Conservation (phyloP, 1,140 invertebrate species). For the Ctenoplectra terminalis region DNA sequence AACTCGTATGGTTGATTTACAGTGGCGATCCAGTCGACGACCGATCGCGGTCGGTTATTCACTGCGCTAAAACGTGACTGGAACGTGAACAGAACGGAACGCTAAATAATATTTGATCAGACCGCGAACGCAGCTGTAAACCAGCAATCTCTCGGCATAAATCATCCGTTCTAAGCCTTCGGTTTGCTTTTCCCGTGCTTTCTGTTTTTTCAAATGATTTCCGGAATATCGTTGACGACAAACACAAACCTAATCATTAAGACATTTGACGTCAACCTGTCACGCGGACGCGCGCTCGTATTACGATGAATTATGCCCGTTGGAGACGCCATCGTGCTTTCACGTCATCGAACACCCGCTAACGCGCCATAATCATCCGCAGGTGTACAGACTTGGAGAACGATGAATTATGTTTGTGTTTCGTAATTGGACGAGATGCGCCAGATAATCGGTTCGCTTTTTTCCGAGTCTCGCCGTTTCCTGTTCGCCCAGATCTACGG, state of each 20-base stretch:
- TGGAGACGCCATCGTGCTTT: background rate
- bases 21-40: background rate
- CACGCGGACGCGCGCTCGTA: background rate
- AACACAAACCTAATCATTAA: background rate
- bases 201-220: background rate
- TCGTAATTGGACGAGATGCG: constrained; percentile 12
- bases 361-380: constrained; percentile 6
- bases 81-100: constrained; percentile 12
- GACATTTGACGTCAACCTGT: constrained; percentile 29
- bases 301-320: constrained; percentile 17
- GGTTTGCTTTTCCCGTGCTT: background rate
- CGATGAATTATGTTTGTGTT: constrained; percentile 29
- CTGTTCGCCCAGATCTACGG: background rate
- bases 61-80: constrained; percentile 6
- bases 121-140: background rate
- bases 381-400: background rate
- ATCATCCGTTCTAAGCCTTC: background rate
- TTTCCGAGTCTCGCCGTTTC: background rate
- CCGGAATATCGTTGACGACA: background rate
- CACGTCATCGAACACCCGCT: constrained; percentile 11
- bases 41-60: constrained; percentile 31
- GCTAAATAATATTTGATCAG: constrained; percentile 45
- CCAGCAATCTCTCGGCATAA: background rate
- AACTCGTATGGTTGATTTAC: constrained; percentile 4
- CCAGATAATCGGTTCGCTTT: background rate